These are phyloP conservation scores for Sthenelais limicola DNA, from an alignment of 2,888 invertebrate genomes.

Conservation along the genomic window DNA sequence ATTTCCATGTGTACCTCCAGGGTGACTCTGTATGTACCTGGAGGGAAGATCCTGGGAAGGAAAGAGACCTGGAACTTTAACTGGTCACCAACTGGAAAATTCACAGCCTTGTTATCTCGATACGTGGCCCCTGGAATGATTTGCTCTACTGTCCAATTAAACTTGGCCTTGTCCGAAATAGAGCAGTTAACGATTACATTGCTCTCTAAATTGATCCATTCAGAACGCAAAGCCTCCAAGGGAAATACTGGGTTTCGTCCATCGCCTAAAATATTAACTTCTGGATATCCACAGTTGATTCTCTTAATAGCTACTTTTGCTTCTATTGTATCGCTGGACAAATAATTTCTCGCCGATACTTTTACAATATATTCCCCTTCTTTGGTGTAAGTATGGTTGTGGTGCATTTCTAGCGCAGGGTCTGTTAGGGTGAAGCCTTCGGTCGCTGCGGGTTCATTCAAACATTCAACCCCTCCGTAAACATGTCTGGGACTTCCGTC, in stretches of 20 bases:
- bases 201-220: slow-evolving; percentile 2
- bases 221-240: neutral
- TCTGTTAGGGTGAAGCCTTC: neutral
- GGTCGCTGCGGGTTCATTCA: neutral
- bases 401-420: neutral
- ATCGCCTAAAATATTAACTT: slow-evolving; percentile 18
- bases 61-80: slow-evolving; percentile 17
- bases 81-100: neutral
- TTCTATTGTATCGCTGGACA: neutral
- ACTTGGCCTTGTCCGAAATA: neutral
- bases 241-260: slow-evolving; percentile 20
- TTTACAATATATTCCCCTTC: slow-evolving; percentile 4
- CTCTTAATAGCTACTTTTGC: neutral
- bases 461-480: neutral
- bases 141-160: slow-evolving; percentile 26
- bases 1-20: neutral
- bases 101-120: neutral
- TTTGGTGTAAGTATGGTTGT: slow-evolving; percentile 14
- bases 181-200: slow-evolving; percentile 13
- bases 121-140: slow-evolving; percentile 1
- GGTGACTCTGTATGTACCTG: slow-evolving; percentile 15
- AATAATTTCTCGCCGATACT: neutral
- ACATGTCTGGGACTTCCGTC: slow-evolving; percentile 6
- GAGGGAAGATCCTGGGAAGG: slow-evolving; percentile 12
- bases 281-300: slow-evolving; percentile 26